Base-by-base conservation (phyloP, 37 sponge, comb jelly and placozoan species). In the Ephydatia muelleri region DNA sequence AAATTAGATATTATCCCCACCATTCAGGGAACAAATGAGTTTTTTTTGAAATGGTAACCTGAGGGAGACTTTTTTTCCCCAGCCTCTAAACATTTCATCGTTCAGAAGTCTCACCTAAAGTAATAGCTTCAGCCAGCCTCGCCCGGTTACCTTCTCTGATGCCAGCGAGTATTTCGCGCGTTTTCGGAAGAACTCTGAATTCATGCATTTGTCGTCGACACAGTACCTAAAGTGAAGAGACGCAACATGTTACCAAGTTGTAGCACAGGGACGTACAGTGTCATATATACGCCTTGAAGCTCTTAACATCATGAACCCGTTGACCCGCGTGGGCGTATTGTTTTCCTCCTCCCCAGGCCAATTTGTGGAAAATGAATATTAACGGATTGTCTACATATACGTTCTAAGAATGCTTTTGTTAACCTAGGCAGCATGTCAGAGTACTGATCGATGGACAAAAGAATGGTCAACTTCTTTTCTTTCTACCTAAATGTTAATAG, bases 71-170 rank as follows among this genome's bases (percentile, higher is more conserved):
- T n/a, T n/a, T n/a, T n/a, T n/a, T n/a, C n/a, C n/a, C n/a, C n/a
- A n/a, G n/a, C n/a, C n/a, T n/a, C n/a, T n/a, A n/a, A n/a, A n/a
- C n/a, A n/a, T n/a, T n/a, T n/a, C 57, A 14, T 14, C 57, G 9
- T 4, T 57, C 14, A 14, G 1, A 14, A 11, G 57, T 21, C 87
- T 80, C 27, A 94, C 94, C 89, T 19, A 94, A 39, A 27, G 94
- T 94, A 49, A 94, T 94, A 0, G 89, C 92, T 57, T 85, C 85
- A 0, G 94, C 94, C 32, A 94, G 47, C 27, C 77, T 76, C 25
- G 92, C 86, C 82, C 92, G 64, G 22, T 88, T 68, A 21, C 92
- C 94, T 23, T 80, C 40, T 13, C 71, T 32, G 8, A 93, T 68
- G 22, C 94, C 94, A 35, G 68, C 38, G 48, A 84, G 66, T 25